Evolutionary conservation across 2,888 invertebrate genomes (phyloP), one percentile per base, ranked within the genome.

Genomic region (Sphaerophoria rueppellii): DNA sequence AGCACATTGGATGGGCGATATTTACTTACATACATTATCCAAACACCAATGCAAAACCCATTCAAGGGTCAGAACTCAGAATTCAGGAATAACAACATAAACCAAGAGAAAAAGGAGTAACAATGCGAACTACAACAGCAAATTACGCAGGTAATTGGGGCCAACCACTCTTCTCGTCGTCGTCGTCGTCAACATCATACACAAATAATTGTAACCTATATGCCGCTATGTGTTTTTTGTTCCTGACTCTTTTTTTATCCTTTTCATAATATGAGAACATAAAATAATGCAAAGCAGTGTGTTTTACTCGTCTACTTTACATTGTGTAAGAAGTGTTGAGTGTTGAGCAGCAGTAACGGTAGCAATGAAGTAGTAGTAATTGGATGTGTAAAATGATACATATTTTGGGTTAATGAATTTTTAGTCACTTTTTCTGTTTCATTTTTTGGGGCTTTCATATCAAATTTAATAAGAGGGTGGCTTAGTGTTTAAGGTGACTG

Each of bases 321-420:
- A 9, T 4, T 2, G 35, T 37, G n/a, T 72, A 40, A 32, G 16
- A 37, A 32, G 43, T 24, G 35, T 24, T 34, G 34, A 11, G 50
- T 55, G 16, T 65, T 52, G 4, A 61, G 46, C 46, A 57, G 34
- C 58, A 65, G 9, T 32, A 40, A 61, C 63, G 67, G 63, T 60
- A 35, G 14, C 63, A 34, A 24, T 40, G 70, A 58, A 60, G 80
- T 57, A 63, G 69, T 81, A 72, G 76, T 85, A 85, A 85, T 85
- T 85, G 85, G 81, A 85, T 85, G 81, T 85, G 85, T 85, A 85
- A 85, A 73, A 76, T 81, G 85, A 85, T 85, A 85, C 24, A 24
- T 85, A 85, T 85, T 85, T 85, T 70, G 85, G 85, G 85, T 81
- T 85, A 81, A 85, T 85, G 77, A 85, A 85, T 85, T 85, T 85